These are phyloP conservation scores for Drosophila algonquin DNA, from an alignment of 2,888 invertebrate genomes.

Conservation along the genomic window DNA sequence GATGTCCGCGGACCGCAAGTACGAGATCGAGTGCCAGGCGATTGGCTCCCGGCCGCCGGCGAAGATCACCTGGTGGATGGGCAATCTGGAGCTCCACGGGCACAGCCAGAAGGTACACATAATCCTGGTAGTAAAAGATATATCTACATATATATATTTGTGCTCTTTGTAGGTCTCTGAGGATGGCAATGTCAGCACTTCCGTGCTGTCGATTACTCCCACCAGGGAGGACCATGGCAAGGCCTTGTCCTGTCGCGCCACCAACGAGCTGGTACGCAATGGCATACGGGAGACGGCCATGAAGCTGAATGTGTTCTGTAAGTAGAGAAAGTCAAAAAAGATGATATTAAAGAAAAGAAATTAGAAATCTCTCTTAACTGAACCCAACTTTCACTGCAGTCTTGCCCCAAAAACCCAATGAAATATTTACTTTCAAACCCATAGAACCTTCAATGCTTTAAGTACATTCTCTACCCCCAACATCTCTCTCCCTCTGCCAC, in stretches of 20 bases:
- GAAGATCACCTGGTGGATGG: slow-evolving; percentile 93
- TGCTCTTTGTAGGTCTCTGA: slow-evolving; percentile 87
- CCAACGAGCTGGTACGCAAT: slow-evolving; percentile 89
- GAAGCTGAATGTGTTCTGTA: slow-evolving; percentile 94
- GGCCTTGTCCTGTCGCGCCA: slow-evolving; percentile 91
- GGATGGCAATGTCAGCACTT: slow-evolving; percentile 92
- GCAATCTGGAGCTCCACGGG: slow-evolving; percentile 87
- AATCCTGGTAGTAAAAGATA: no score
- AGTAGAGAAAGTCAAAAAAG: no score
- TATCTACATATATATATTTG: neutral
- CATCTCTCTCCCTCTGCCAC: neutral
- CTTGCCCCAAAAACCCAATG: neutral
- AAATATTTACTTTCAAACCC: neutral
- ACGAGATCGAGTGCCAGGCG: slow-evolving; percentile 92
- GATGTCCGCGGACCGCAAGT: slow-evolving; percentile 91
- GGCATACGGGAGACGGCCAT: slow-evolving; percentile 91
- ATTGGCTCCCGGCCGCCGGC: slow-evolving; percentile 94
- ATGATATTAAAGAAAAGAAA: no score
- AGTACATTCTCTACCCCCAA: neutral
- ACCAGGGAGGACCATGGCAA: slow-evolving; percentile 91
- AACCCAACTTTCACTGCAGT: no score
- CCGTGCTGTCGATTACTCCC: slow-evolving; percentile 90
- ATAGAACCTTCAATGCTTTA: neutral
- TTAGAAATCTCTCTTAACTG: no score
- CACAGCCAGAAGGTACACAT: slow-evolving; percentile 82